Evolutionary conservation across 2,113 vertebrate genomes (phyloP), one percentile per base, ranked within the genome.

Genomic region (Channa maculata): DNA sequence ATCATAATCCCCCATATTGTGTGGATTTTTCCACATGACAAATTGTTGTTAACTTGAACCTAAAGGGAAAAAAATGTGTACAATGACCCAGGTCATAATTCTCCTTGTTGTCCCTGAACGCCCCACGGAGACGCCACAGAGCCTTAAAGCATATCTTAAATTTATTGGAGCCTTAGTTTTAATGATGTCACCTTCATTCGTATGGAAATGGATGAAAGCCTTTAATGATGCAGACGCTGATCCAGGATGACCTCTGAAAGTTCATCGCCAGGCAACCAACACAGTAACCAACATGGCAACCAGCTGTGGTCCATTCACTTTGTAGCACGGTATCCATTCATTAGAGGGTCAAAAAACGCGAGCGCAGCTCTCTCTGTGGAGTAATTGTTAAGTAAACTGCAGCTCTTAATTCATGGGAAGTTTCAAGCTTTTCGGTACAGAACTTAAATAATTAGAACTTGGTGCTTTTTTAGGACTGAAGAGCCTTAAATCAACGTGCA

Each of bases 251-350:
- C 62, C 80, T 75, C 38, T 61, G 43, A 8, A 54, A 43, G 61
- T 60, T 37, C 39, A 2, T 57, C 24, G 3, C 65, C 65, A 37
- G 70, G 70, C 72, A 79, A 44, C 69, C 66, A 58, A 50, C 66
- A 80, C 46, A 51, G 77, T 49, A 45, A 75, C 60, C 64, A 70
- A 37, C 74, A 41, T 65, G 63, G 78, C 82, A 81, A 87, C 81
- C 83, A 79, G 62, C 82, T 87, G 72, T 51, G 50, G 8, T 34
- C 3, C 45, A 54, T 88, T 80, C 50, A 51, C 14, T 60, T 64
- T 60, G 71, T 57, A 81, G 54, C 36, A 74, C 11, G 5, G 64
- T 48, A 46, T 71, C 83, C 63, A 71, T 48, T 78, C 75, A 83
- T 79, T 73, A 76, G 15, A 45, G 51, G 50, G 60, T 43, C 8